Evolutionary conservation across 2,888 invertebrate genomes (phyloP).

Genomic region (Scotopteryx bipunctaria): DNA sequence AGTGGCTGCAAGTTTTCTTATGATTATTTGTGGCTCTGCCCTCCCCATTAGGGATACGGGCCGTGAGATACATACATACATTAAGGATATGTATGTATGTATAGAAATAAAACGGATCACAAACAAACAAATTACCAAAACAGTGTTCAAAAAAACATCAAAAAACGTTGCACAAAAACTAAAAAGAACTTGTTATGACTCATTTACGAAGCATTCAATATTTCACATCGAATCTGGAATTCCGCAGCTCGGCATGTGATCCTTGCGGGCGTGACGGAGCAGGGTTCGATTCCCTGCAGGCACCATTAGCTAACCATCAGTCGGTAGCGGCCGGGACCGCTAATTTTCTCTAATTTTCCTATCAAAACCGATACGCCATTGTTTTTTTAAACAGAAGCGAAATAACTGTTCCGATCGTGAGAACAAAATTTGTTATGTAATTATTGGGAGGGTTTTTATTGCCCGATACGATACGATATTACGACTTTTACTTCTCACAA

Average conservation of each 20-base stretch:
- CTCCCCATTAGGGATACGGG: no score
- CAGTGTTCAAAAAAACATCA: not conserved
- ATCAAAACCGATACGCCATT: slow-evolving; percentile 75
- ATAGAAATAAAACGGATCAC: no score
- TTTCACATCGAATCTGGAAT: slow-evolving; percentile 11
- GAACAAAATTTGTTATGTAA: slow-evolving; percentile 70
- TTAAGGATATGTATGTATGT: no score
- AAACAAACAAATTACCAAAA: not conserved
- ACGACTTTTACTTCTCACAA: not conserved
- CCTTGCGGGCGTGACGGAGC: slow-evolving; percentile 71
- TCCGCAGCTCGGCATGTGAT: slow-evolving; percentile 64
- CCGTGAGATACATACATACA: no score
- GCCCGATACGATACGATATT: slow-evolving; percentile 39
- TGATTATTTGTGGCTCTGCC: no score
- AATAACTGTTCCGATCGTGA: slow-evolving; percentile 71
- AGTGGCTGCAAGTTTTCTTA: no score
- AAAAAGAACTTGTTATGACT: not conserved
- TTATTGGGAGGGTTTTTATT: slow-evolving; percentile 45
- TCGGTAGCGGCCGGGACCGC: slow-evolving; percentile 71
- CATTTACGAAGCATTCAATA: not conserved
- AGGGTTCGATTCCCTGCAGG: slow-evolving; percentile 72
- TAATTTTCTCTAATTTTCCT: slow-evolving; percentile 83
- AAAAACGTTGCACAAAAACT: not conserved
- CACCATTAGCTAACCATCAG: slow-evolving; percentile 80
- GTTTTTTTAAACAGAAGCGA: slow-evolving; percentile 68